Percentiles rank a stretch among this genome's conserved stretches.
Evolutionary conservation across 2,113 vertebrate genomes (phyloP).

Genomic region (Carassius auratus): DNA sequence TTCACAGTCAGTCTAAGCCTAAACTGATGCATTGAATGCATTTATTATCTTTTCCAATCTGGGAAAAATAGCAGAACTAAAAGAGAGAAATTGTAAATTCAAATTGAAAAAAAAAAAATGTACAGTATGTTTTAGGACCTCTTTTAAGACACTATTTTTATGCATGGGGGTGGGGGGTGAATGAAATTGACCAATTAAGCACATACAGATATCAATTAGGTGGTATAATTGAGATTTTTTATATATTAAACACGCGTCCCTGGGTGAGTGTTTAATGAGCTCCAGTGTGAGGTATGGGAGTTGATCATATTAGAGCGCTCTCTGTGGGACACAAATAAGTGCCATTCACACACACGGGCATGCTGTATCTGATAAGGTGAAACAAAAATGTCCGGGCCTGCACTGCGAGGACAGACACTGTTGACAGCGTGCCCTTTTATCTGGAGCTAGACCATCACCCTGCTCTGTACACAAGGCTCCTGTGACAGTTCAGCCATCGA

Average conservation of each 20-base stretch:
- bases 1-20: constrained; percentile 56
- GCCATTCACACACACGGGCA: constrained; percentile 5
- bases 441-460: constrained; percentile 33
- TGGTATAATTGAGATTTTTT: constrained; percentile 75
- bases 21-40: constrained; percentile 42
- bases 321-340: constrained; percentile 10
- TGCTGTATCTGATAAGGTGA: constrained; percentile 40
- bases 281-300: constrained; percentile 61
- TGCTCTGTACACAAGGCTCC: constrained; percentile 34
- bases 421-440: constrained; percentile 32
- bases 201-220: constrained; percentile 81
- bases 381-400: constrained; percentile 21
- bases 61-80: constrained; percentile 40
- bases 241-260: constrained; percentile 75
- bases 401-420: constrained; percentile 32
- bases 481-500: constrained; percentile 21
- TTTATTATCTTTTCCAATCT: constrained; percentile 50
- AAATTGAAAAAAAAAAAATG: background rate
- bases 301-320: constrained; percentile 26
- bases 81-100: constrained; percentile 32
- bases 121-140: constrained; percentile 6
- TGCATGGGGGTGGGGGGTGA: constrained; percentile 51
- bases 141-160: constrained; percentile 61
- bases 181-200: constrained; percentile 72
- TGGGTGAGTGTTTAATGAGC: constrained; percentile 72